Percentiles rank a stretch among this genome's conserved stretches.
Conservation (phyloP, 2,113 vertebrate genomes). For the Strix uralensis region DNA sequence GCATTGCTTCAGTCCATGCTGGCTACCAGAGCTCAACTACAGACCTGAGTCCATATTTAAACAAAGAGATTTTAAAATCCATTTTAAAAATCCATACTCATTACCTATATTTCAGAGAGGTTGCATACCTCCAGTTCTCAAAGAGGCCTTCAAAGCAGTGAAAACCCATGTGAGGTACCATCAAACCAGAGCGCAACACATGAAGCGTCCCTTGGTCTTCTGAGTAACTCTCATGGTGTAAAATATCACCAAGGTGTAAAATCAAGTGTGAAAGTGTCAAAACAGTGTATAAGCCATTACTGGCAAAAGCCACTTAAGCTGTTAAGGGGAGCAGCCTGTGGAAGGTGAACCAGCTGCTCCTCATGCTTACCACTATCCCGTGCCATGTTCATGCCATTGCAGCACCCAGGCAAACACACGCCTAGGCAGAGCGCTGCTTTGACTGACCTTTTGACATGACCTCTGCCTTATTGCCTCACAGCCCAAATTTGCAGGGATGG, state of each 20-base stretch:
- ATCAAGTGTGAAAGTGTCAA: accelerated
- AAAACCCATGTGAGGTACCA: neutral
- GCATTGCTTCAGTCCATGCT: neutral
- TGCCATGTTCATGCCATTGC: accelerated
- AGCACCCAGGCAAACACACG: accelerated
- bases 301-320: neutral
- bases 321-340: neutral
- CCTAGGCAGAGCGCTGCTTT: neutral
- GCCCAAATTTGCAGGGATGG: neutral
- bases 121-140: neutral
- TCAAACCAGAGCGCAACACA: neutral
- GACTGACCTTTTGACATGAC: conserved; percentile 2
- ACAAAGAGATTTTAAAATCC: neutral
- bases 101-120: neutral
- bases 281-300: neutral
- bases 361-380: accelerated
- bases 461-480: conserved; percentile 2
- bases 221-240: accelerated
- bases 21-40: neutral
- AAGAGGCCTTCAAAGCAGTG: neutral
- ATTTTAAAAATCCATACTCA: neutral
- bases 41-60: neutral
- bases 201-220: neutral
- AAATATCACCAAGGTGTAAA: neutral
- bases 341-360: neutral